phyloP scores from a whole-genome alignment of 2,113 vertebrate genomes.

The Hippocampus guttulatus region DNA sequence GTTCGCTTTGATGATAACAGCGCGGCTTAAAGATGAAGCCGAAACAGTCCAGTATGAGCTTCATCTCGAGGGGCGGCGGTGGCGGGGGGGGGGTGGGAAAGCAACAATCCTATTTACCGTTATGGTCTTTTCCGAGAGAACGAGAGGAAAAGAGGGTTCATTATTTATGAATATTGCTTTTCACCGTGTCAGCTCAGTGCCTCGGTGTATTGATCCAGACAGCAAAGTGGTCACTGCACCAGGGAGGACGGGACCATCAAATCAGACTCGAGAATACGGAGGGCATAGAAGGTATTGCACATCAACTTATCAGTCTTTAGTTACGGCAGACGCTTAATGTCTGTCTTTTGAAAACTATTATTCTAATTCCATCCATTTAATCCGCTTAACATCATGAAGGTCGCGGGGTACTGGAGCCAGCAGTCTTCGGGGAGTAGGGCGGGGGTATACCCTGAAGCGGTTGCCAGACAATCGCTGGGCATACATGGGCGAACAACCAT shows the following conservation, averaged over 20 bases:
- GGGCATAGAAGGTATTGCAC: background rate
- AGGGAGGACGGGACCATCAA: slow-evolving; percentile 9
- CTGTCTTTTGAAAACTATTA: background rate
- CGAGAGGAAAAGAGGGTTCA: slow-evolving; percentile 68
- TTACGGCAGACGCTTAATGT: background rate
- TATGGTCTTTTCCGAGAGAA: slow-evolving; percentile 36
- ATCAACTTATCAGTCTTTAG: background rate
- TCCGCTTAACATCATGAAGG: too few species aligned
- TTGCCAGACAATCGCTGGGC: too few species aligned
- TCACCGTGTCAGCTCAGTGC: slow-evolving; percentile 76
- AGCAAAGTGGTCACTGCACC: slow-evolving; percentile 42
- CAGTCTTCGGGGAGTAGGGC: too few species aligned
- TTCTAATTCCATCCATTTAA: background rate
- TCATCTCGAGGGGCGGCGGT: slow-evolving; percentile 1
- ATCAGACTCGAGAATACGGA: background rate
- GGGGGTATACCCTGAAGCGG: too few species aligned
- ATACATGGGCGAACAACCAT: too few species aligned
- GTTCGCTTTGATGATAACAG: slow-evolving; percentile 28
- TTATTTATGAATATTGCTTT: slow-evolving; percentile 86
- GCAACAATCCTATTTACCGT: background rate
- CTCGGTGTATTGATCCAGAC: slow-evolving; percentile 77
- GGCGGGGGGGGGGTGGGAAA: background rate
- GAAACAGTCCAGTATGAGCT: slow-evolving; percentile 9
- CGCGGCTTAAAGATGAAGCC: slow-evolving; percentile 38
- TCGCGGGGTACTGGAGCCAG: too few species aligned